These are phyloP conservation scores for Laspeyria flexula DNA, from an alignment of 2,888 invertebrate genomes.

Conservation along the genomic window DNA sequence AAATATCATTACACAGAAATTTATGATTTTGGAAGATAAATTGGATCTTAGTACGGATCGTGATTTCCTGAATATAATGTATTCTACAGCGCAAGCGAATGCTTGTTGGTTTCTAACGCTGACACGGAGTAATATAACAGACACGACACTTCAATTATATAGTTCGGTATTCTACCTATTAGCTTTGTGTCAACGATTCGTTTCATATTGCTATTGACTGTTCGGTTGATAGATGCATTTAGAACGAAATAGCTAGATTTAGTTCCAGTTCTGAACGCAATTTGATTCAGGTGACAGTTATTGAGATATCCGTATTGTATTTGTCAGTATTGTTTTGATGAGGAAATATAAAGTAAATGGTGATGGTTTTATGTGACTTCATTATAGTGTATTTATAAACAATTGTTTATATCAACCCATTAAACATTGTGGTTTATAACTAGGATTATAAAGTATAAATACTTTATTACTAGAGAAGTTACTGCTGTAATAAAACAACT, in stretches of 20 bases:
- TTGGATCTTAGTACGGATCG: constrained; percentile 74
- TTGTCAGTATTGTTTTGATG: background rate
- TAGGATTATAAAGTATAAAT: background rate
- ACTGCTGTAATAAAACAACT: background rate
- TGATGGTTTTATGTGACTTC: background rate
- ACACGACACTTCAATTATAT: constrained; percentile 50
- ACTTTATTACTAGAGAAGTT: background rate
- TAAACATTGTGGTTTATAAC: background rate
- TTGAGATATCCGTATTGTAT: background rate
- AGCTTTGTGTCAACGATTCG: constrained; percentile 7
- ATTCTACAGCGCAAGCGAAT: constrained; percentile 70
- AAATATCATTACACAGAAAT: constrained; percentile 79
- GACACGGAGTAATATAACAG: constrained; percentile 67
- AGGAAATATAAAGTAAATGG: background rate
- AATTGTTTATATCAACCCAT: background rate
- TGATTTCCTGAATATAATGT: constrained; percentile 84
- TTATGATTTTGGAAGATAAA: constrained; percentile 84
- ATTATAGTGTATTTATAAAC: background rate
- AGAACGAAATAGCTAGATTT: background rate
- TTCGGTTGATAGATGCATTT: background rate
- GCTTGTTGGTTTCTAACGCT: constrained; percentile 64
- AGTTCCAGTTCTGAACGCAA: background rate
- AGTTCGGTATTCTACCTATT: constrained; percentile 24
- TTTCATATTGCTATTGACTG: constrained; percentile 2
- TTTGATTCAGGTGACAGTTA: background rate